Conservation (phyloP, 2,113 vertebrate genomes). For the Taurulus bubalis region DNA sequence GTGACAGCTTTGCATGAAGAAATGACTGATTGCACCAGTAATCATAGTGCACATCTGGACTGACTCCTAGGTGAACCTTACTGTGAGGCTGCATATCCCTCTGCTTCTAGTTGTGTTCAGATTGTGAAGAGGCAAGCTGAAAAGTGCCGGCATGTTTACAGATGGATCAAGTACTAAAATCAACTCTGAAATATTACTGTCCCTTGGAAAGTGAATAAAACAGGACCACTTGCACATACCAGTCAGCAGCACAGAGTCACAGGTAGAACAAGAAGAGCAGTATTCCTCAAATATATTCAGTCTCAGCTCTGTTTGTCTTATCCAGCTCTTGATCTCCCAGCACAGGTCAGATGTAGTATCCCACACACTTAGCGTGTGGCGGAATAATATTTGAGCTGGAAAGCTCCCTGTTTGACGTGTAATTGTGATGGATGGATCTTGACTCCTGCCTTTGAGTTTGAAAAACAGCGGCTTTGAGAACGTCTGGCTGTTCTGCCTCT, state of each 20-base stretch:
- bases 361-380: constrained; percentile 58
- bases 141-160: constrained; percentile 20
- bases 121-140: constrained; percentile 1
- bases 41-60: constrained; percentile 46
- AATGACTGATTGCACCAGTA: constrained; percentile 58
- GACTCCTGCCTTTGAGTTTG: constrained; percentile 40
- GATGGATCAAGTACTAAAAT: neutral
- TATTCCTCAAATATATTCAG: constrained; percentile 38
- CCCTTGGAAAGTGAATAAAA: neutral
- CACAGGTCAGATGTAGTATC: constrained; percentile 54
- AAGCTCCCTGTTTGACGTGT: constrained; percentile 46
- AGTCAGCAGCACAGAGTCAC: constrained; percentile 18
- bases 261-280: constrained; percentile 20
- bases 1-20: constrained; percentile 52
- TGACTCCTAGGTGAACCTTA: constrained; percentile 41
- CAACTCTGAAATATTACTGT: neutral
- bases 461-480: constrained; percentile 40
- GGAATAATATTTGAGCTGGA: constrained; percentile 75
- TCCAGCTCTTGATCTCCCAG: constrained; percentile 56
- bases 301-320: constrained; percentile 28
- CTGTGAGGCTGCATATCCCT: constrained; percentile 22
- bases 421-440: constrained; percentile 52
- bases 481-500: neutral
- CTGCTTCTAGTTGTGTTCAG: neutral
- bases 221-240: constrained; percentile 16